A percentile compares a stretch with the other conserved stretches of the same genome.
phyloP scores from a whole-genome alignment of 1,140 invertebrate species.

The Spodoptera frugiperda region DNA sequence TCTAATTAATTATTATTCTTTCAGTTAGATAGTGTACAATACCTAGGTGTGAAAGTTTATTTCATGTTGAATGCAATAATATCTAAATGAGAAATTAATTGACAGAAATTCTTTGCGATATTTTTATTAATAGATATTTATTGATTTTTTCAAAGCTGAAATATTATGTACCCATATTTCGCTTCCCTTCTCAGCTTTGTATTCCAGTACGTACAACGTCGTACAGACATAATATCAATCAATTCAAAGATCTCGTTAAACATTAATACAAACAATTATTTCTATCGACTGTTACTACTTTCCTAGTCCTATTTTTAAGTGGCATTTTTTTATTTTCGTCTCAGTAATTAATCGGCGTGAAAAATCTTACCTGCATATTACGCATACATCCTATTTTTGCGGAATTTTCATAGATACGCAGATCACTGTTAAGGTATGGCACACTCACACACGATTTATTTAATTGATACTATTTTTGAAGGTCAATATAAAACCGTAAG shows the following conservation, averaged over 20 bases:
- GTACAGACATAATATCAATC: no score
- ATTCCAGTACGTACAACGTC: no score
- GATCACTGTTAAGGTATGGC: neutral
- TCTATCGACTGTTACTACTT: neutral
- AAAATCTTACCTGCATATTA: conserved; percentile 27
- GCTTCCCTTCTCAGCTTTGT: no score
- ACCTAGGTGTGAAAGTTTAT: no score
- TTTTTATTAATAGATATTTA: no score
- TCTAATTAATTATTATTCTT: no score
- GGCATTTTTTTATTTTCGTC: conserved; percentile 5
- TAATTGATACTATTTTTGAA: conserved; percentile 15
- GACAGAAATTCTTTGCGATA: no score
- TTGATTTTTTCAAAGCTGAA: no score
- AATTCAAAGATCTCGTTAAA: neutral
- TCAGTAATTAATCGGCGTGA: neutral
- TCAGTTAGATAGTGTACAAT: no score
- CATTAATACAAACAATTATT: neutral
- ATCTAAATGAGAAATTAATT: no score
- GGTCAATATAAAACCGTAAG: neutral
- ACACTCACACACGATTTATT: conserved; percentile 22
- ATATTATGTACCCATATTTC: no score
- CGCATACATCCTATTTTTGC: conserved; percentile 4
- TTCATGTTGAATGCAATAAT: no score
- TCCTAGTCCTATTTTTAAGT: conserved; percentile 4
- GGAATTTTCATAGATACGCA: conserved; percentile 12